A percentile compares a stretch with the other conserved stretches of the same genome.
These are phyloP conservation scores for Acleris holmiana DNA, from an alignment of 2,888 invertebrate species.

Conservation along the genomic window DNA sequence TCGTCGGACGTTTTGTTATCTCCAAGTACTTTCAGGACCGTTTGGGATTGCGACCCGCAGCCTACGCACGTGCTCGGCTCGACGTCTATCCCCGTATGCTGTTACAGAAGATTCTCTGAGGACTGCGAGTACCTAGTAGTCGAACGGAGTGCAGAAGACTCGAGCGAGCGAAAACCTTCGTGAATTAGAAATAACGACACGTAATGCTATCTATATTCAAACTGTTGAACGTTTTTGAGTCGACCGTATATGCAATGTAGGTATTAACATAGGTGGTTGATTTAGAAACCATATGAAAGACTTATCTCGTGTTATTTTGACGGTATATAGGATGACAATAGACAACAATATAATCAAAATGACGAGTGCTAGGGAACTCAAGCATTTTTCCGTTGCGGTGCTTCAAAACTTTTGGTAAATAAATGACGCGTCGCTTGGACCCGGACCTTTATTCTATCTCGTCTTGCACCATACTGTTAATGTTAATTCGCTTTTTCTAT, in stretches of 20 bases:
- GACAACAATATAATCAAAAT: too few relatives aligned
- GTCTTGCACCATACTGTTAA: too few relatives aligned
- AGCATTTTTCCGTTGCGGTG: too few relatives aligned
- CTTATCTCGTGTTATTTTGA: too few relatives aligned
- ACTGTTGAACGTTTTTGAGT: conserved; percentile 3
- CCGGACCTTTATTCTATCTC: too few relatives aligned
- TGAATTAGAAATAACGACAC: conserved; percentile 24
- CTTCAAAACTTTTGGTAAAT: too few relatives aligned
- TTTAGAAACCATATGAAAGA: too few relatives aligned
- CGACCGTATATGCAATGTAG: conserved; percentile 9
- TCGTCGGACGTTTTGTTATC: conserved; percentile 22
- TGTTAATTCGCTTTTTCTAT: too few relatives aligned
- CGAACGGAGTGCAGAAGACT: neutral
- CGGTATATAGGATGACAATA: too few relatives aligned
- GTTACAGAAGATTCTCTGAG: conserved; percentile 28
- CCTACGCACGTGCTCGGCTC: conserved; percentile 26
- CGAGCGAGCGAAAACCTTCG: conserved; percentile 1
- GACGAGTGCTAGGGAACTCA: too few relatives aligned
- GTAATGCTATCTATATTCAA: conserved; percentile 23
- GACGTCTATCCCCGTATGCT: conserved; percentile 33
- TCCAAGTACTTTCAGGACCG: conserved; percentile 34
- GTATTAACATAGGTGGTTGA: too few relatives aligned
- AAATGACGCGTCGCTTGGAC: too few relatives aligned
- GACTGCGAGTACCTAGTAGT: conserved; percentile 1
- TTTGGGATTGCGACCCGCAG: conserved; percentile 34